phyloP scores from a whole-genome alignment of 2,113 vertebrate species.

The Serinus canaria region DNA sequence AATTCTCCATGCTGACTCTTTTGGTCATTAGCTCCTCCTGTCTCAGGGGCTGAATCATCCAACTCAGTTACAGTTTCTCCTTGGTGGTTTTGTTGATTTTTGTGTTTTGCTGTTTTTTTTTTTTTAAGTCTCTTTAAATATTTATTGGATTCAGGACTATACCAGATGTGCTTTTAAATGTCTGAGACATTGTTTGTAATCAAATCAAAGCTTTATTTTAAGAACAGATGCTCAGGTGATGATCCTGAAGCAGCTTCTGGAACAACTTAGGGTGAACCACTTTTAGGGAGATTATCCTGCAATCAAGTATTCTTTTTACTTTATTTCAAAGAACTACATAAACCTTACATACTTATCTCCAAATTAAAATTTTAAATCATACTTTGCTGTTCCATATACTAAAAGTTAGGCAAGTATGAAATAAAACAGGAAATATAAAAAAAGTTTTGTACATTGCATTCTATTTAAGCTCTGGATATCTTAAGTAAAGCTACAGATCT shows the following conservation, averaged over 20 bases:
- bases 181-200: neutral
- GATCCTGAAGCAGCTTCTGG: neutral
- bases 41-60: neutral
- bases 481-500: neutral
- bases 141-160: neutral
- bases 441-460: neutral
- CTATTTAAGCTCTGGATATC: neutral
- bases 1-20: neutral
- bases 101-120: fast-evolving
- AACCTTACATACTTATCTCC: neutral
- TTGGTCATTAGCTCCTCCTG: neutral
- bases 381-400: neutral
- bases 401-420: neutral
- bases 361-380: neutral
- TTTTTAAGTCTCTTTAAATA: neutral
- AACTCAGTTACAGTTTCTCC: neutral
- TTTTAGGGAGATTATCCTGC: neutral
- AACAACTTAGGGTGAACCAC: neutral
- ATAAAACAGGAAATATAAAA: neutral
- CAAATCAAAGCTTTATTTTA: neutral
- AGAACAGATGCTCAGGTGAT: neutral
- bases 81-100: neutral
- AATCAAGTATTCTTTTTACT: neutral
- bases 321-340: neutral
- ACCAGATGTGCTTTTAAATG: neutral